Percentiles rank a stretch among this genome's conserved stretches.
phyloP scores from a whole-genome alignment of 2,888 invertebrate genomes.

The Pterostichus madidus region DNA sequence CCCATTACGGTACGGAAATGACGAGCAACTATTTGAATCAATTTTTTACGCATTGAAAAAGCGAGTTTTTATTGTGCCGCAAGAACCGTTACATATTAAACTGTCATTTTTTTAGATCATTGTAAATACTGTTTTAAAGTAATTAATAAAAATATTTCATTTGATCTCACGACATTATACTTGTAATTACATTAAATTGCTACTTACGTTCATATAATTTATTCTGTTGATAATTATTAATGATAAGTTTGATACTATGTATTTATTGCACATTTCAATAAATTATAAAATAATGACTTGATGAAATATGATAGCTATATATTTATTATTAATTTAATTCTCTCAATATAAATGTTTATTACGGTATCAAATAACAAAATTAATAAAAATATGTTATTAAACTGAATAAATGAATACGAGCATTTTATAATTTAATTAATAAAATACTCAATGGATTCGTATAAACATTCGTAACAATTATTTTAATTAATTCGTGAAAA shows the following conservation, averaged over 20 bases:
- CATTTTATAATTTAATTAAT: no score
- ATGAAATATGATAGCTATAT: conserved; percentile 17
- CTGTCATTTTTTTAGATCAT: not conserved
- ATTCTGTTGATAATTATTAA: conserved; percentile 9
- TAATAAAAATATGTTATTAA: conserved; percentile 8
- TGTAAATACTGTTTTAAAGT: not conserved
- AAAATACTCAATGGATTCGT: no score
- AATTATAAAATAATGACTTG: conserved; percentile 40
- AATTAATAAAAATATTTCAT: not conserved
- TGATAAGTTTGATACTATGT: not conserved
- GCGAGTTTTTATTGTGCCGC: no score
- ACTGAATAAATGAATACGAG: no score
- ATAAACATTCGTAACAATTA: conserved; percentile 32
- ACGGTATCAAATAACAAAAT: conserved; percentile 13
- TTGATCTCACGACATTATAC: not conserved
- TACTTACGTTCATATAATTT: not conserved
- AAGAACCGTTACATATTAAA: not conserved
- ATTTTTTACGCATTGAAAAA: conserved; percentile 14
- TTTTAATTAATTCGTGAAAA: conserved; percentile 33
- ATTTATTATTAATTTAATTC: conserved; percentile 41
- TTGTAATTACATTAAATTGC: not conserved
- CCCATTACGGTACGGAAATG: conserved; percentile 25
- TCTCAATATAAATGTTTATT: conserved; percentile 18
- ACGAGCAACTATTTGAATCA: conserved; percentile 28
- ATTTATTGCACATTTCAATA: conserved; percentile 9